Evolutionary conservation across 2,113 vertebrate species (phyloP), one percentile per base, ranked within the genome.

Genomic region (Condylura cristata): DNA sequence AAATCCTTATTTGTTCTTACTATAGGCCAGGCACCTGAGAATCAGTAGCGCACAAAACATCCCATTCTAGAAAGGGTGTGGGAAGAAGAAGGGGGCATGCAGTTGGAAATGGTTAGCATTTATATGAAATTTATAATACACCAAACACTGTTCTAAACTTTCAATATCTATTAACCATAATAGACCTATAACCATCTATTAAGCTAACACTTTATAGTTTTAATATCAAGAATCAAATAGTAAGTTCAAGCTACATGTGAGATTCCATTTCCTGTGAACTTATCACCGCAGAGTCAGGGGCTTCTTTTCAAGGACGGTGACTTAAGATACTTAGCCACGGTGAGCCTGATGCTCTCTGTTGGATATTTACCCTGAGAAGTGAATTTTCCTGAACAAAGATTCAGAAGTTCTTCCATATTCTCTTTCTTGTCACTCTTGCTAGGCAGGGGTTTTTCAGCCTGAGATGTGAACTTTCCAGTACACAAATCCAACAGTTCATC

Each of bases 401-500:
- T 98, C 4, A 99, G 98, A 95, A 99, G 97, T 68, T 99, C 99
- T 2, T 99, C 98, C 97, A 99, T 98, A 91, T 99, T 98, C 68
- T 97, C 97, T 89, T 98, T 98, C 91, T 98, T 98, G 94, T 83
- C 90, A 14, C 56, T 96, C 94, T 89, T 96, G 63, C 61, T 34
- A 30, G 93, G 72, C 4, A 95, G 96, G 80, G 60, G 13, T 0
- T 92, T 97, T 60, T 97, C 96, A 46, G 93, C 34, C 91, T 95
- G 97, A 79, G 97, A 94, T 51, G 96, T 97, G 4, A 99, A 99
- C 39, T 98, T 98, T 0, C 99, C 99, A 0, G 99, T 99, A 76
- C 99, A 99, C 94, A 99, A 89, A 75, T 99, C 99, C 90, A 99
- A 65, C 26, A 99, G 97, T 91, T 99, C 99, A 17, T 99, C 99